These are phyloP conservation scores for Solea senegalensis DNA, from an alignment of 2,113 vertebrate genomes.

Conservation along the genomic window DNA sequence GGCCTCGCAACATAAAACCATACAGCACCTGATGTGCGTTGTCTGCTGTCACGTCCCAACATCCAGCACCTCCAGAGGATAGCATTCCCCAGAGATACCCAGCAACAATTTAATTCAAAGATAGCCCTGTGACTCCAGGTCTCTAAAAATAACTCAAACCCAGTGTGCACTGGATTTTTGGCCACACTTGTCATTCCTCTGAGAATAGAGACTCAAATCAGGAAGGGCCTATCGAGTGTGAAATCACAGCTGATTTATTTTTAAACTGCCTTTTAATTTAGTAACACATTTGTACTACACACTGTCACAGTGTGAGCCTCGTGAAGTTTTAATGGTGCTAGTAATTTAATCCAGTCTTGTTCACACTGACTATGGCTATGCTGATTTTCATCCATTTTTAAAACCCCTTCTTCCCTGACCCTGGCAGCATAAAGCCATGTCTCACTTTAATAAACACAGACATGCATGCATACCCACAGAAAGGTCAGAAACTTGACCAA, in stretches of 20 bases:
- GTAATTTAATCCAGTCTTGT: no score
- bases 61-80: slow-evolving; percentile 9
- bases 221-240: neutral
- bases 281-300: no score
- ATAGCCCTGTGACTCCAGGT: slow-evolving; percentile 17
- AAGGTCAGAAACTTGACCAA: no score
- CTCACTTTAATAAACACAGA: no score
- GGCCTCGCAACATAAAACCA: slow-evolving; percentile 17
- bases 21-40: slow-evolving; percentile 32
- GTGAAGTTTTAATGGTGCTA: no score
- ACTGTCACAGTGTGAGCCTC: no score
- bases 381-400: no score
- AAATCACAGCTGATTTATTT: neutral
- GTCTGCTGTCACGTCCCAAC: neutral
- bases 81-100: slow-evolving; percentile 35
- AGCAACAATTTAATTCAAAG: slow-evolving; percentile 8
- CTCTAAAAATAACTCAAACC: slow-evolving; percentile 45
- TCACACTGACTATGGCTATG: no score
- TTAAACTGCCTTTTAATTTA: no score
- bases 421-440: no score
- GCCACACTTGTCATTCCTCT: slow-evolving; percentile 9
- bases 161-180: slow-evolving; percentile 23
- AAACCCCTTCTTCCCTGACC: no score
- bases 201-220: slow-evolving; percentile 28
- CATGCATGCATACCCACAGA: no score